Conservation (phyloP, 2,797 vertebrate genomes). For the Lindbergichthys nudifrons region DNA sequence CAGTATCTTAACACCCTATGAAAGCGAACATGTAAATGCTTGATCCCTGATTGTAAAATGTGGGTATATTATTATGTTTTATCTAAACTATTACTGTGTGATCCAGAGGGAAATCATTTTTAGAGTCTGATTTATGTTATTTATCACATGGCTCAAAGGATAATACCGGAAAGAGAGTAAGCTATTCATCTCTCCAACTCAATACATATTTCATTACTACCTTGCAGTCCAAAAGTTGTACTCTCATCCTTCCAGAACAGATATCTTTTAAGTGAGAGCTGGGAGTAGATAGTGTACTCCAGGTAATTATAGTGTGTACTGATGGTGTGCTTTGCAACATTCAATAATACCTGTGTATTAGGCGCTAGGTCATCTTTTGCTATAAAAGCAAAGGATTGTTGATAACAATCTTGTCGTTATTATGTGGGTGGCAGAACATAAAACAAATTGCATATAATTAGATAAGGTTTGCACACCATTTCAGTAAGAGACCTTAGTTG, state of each 20-base stretch:
- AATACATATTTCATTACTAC: constrained; percentile 4
- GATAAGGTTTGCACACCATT: not conserved
- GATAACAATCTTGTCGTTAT: not conserved
- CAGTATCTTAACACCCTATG: not conserved
- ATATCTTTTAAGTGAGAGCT: constrained; percentile 11
- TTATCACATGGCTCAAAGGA: not conserved
- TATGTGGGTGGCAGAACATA: not conserved
- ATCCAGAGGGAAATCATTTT: no score
- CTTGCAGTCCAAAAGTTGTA: not conserved
- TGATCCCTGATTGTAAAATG: not conserved
- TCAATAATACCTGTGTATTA: not conserved
- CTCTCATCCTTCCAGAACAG: not conserved
- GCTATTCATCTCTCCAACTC: not conserved
- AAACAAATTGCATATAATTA: not conserved
- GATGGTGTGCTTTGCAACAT: not conserved
- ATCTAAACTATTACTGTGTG: no score
- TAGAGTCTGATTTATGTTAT: not conserved
- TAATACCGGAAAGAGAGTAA: not conserved
- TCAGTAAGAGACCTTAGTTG: not conserved
- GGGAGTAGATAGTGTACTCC: not conserved
- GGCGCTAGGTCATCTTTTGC: not conserved
- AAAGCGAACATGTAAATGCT: not conserved
- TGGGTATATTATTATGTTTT: no score
- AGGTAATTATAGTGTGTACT: not conserved
- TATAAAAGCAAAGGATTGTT: not conserved